Conservation (phyloP, 2,888 invertebrate genomes). For the Polia nebulosa region DNA sequence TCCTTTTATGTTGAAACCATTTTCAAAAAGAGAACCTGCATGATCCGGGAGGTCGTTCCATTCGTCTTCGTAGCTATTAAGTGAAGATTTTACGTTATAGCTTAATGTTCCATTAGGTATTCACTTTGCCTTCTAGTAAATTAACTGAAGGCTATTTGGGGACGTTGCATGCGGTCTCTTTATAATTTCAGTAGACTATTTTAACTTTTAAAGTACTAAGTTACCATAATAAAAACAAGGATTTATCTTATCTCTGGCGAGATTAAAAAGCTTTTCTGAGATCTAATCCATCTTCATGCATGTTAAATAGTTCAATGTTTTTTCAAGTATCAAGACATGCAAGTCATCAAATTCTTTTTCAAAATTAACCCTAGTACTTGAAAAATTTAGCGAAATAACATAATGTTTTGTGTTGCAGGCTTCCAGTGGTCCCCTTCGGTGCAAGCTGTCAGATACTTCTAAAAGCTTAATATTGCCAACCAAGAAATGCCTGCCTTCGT, state of each 20-base stretch:
- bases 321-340: slow-evolving; percentile 29
- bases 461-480: slow-evolving; percentile 54
- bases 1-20: neutral
- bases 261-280: neutral
- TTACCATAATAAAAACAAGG: neutral
- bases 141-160: neutral
- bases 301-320: slow-evolving; percentile 12
- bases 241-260: neutral
- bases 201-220: neutral
- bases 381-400: slow-evolving; percentile 13
- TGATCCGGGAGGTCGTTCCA: neutral
- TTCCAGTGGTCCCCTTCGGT: slow-evolving; percentile 75
- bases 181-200: neutral
- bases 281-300: slow-evolving; percentile 10
- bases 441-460: slow-evolving; percentile 73
- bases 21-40: neutral
- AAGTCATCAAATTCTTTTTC: neutral
- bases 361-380: neutral
- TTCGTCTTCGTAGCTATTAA: neutral
- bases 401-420: slow-evolving; percentile 72
- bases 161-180: neutral
- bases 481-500: slow-evolving; percentile 59
- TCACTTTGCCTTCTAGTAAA: neutral
- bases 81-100: neutral
- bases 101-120: neutral